These are phyloP conservation scores for Anagrus nilaparvatae DNA, from an alignment of 1,140 invertebrate genomes.

Conservation along the genomic window DNA sequence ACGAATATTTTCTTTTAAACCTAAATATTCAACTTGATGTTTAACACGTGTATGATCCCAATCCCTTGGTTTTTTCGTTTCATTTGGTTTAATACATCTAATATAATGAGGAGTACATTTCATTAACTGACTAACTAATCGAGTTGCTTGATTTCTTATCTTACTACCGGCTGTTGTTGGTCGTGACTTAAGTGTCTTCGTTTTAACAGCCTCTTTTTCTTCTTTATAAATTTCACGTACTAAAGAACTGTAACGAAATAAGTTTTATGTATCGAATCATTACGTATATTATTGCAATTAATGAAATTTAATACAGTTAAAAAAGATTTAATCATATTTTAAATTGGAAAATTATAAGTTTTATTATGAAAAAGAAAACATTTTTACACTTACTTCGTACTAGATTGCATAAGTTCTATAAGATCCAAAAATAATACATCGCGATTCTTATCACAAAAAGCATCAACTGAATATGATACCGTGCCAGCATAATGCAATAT, in stretches of 20 bases:
- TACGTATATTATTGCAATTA: no score
- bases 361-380: no score
- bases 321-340: no score
- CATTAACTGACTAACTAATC: conserved; percentile 60
- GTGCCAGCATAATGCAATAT: conserved; percentile 68
- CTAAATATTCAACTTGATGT: conserved; percentile 56
- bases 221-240: conserved; percentile 55
- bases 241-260: conserved; percentile 43
- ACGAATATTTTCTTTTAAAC: conserved; percentile 55
- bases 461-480: conserved; percentile 58
- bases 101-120: conserved; percentile 66
- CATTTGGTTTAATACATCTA: conserved; percentile 70
- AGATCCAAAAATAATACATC: conserved; percentile 66
- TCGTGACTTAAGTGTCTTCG: conserved; percentile 46
- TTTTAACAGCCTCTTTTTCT: conserved; percentile 36
- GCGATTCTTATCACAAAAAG: conserved; percentile 70
- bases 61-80: conserved; percentile 61
- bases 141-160: conserved; percentile 63
- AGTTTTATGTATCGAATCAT: no score
- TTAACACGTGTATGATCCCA: conserved; percentile 57
- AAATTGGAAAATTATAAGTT: no score
- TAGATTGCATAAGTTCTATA: conserved; percentile 62
- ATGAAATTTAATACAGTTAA: no score
- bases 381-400: conserved; percentile 49
- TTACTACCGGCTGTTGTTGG: conserved; percentile 65